A percentile compares a stretch with the other conserved stretches of the same genome.
Evolutionary conservation across 1,140 invertebrate species (phyloP).

Genomic region (Drosophila nasuta): DNA sequence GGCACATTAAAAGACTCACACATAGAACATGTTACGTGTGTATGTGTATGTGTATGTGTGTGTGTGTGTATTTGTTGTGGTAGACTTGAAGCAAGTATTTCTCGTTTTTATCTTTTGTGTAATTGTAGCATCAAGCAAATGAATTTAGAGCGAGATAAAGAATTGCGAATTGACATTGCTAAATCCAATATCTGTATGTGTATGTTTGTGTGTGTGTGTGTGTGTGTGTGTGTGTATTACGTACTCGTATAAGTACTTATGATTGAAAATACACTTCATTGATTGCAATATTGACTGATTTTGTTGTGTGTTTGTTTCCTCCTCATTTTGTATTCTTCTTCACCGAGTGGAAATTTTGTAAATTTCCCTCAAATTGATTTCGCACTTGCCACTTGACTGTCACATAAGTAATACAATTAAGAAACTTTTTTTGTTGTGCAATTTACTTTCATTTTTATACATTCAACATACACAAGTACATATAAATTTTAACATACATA

Average conservation of each 20-base stretch:
- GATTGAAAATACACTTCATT: conserved; percentile 72
- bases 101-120: neutral
- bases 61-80: neutral
- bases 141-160: neutral
- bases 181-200: conserved; percentile 45
- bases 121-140: conserved; percentile 1
- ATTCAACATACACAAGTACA: conserved; percentile 14
- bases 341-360: conserved; percentile 27
- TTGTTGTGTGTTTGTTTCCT: conserved; percentile 32
- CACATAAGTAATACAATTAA: conserved; percentile 37
- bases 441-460: conserved; percentile 1
- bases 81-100: too few relatives aligned
- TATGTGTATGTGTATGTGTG: conserved; percentile 4
- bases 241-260: conserved; percentile 1
- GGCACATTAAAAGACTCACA: conserved; percentile 61
- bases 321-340: neutral
- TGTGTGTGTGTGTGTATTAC: too few relatives aligned
- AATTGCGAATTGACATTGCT: conserved; percentile 63
- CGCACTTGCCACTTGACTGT: conserved; percentile 6
- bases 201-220: too few relatives aligned
- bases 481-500: conserved; percentile 9
- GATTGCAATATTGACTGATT: conserved; percentile 79
- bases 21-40: neutral
- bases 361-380: conserved; percentile 48
- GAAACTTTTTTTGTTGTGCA: conserved; percentile 16